Base-by-base conservation (phyloP, 1,140 invertebrate genomes). In the Drosophila kepulauana region DNA sequence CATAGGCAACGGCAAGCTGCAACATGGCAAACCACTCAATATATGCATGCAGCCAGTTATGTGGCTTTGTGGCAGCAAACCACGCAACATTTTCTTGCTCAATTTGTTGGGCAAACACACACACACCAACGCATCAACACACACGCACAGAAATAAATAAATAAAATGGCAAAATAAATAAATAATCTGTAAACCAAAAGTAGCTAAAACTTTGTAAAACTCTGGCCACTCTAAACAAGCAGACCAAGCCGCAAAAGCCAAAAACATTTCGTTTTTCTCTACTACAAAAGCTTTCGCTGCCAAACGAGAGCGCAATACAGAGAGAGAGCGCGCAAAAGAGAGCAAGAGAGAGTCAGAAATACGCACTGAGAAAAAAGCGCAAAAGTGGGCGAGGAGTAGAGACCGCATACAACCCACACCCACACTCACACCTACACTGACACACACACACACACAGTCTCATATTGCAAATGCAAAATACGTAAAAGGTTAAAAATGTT, bases 271-370 rank as follows among this genome's bases (percentile, higher is more conserved):
- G 56, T 74, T 78, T 84, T 88, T 88, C 85, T 88, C 84, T 89
- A 88, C 84, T 89, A 89, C 85, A 78, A 89, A 88, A 88, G 85
- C 84, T 88, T 77, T 89, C 59, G 20, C 56, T 57, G 20, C 10
- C 69, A 57, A 2, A 20, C 16, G 48, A 56, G 66, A 77, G 65
- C 62, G 61, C 13, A 8, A 7, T 1, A 10, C 35, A 57, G 3
- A 38, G 59, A 54, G 48, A 56, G 66, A 77, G 65, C 58, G 67
- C 13, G 48, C 15, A 0, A 35, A 10, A 67, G 54, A 30, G 64
- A 63, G 41, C 25, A 10, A 54, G 57, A 52, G 69, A n/a, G n/a
- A 5, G 35, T 46, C 58, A 62, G 38, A 46, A 69, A 74, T 62
- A 74, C 66, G 72, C 58, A 70, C 51, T 70, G 72, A 75, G 67